These are phyloP conservation scores for Idaea biselata DNA, from an alignment of 2,888 invertebrate genomes.

Conservation along the genomic window DNA sequence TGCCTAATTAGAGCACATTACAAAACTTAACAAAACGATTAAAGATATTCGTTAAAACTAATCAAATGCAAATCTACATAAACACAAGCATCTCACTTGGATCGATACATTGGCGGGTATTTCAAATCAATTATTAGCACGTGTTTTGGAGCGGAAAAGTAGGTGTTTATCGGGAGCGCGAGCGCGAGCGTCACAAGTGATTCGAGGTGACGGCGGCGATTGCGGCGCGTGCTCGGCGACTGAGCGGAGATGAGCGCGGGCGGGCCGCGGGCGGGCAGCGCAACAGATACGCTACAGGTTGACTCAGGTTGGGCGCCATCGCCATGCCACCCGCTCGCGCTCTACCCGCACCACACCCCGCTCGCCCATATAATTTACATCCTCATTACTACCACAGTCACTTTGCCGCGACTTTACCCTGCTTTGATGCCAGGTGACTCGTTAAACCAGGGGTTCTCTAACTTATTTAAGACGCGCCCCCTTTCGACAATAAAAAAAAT, in stretches of 20 bases:
- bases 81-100: conserved; percentile 10
- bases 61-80: background rate
- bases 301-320: conserved; percentile 78
- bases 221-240: conserved; percentile 14
- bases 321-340: conserved; percentile 65
- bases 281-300: conserved; percentile 63
- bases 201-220: conserved; percentile 30
- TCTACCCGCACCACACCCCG: conserved; percentile 35
- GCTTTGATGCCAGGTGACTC: background rate
- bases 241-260: conserved; percentile 32
- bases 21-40: background rate
- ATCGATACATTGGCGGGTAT: conserved; percentile 15
- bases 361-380: conserved; percentile 62
- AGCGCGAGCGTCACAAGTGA: conserved; percentile 22
- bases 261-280: conserved; percentile 58
- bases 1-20: no score
- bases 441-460: background rate
- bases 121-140: conserved; percentile 39
- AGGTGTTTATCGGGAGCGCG: conserved; percentile 33
- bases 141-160: conserved; percentile 60
- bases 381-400: conserved; percentile 60
- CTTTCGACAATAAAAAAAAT: no score
- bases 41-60: background rate
- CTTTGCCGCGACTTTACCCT: background rate
- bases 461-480: no score